Percentiles rank a stretch among this genome's conserved stretches.
phyloP scores from a whole-genome alignment of 1,140 invertebrate species.

The Drosophila burlai region DNA sequence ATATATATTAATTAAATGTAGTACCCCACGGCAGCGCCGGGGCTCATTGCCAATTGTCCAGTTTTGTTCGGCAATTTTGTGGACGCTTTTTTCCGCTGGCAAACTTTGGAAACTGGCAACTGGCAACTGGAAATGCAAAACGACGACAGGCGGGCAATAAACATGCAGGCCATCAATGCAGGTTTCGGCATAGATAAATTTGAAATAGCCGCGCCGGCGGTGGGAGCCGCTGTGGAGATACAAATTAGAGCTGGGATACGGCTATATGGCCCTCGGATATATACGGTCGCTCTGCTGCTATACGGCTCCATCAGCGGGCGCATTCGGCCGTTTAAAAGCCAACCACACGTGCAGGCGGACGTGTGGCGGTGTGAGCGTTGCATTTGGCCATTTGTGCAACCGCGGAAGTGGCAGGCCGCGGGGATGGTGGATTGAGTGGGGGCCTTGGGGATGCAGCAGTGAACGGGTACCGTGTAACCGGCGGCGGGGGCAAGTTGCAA shows the following conservation, averaged over 20 bases:
- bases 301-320: constrained; percentile 45
- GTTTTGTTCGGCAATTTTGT: constrained; percentile 36
- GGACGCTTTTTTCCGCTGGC: constrained; percentile 18
- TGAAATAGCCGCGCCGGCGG: constrained; percentile 46
- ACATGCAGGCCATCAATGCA: constrained; percentile 72
- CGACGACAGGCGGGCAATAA: constrained; percentile 68
- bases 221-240: constrained; percentile 50
- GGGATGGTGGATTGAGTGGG: neutral
- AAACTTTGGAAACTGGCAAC: neutral
- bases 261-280: constrained; percentile 10
- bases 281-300: neutral
- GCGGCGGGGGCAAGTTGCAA: constrained; percentile 66
- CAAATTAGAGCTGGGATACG: constrained; percentile 66
- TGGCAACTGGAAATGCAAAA: constrained; percentile 39
- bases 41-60: constrained; percentile 44
- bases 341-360: constrained; percentile 32
- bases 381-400: constrained; percentile 54
- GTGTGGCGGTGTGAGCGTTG: constrained; percentile 17
- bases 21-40: constrained; percentile 44
- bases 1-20: constrained; percentile 75
- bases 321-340: constrained; percentile 53
- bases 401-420: constrained; percentile 62
- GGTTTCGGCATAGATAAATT: constrained; percentile 77
- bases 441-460: constrained; percentile 18
- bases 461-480: constrained; percentile 58